Base-by-base conservation (phyloP, 2,113 vertebrate genomes). In the Ictalurus furcatus region DNA sequence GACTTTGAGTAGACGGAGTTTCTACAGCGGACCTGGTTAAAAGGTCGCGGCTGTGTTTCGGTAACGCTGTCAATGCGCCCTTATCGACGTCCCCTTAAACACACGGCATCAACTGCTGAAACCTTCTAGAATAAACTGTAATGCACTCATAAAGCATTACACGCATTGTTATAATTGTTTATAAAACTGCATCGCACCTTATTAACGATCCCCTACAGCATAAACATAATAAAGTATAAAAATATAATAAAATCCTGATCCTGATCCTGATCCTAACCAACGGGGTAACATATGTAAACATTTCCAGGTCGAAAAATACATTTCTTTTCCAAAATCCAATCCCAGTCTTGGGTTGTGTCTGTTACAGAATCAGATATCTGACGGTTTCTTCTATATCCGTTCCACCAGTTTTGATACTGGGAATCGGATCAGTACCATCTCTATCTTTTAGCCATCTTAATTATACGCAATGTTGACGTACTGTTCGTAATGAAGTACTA, bases 1-100 rank as follows among this genome's bases (percentile, higher is more conserved):
- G 54, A 73, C 84, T 59, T 58, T 58, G 91, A 40, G 85, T 85
- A 88, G 88, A 81, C 81, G 89, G 28, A 56, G 61, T 88, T 91
- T 85, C 87, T 52, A 91, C 82, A 87, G 87, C 79, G 69, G 91
- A 91, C 94, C 95, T 94, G 94, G 93, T 92, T 91, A 89, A 93
- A 88, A 92, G 91, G 90, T 92, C 94, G 92, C 92, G 88, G 92
- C 87, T 90, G 91, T 40, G 71, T 40, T 40, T 69, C 65, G 28
- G 13, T 40, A 74, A 74, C 17, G 19, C 0, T 19, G 16, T 37
- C 6, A 34, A 37, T 4, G 37, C 19, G 6, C 1, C 23, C 21
- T 44, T 84, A 84, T 84, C 19, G 19, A 61, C 81, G 12, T 82
- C 80, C 54, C 54, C 56, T 82, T 73, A 73, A 30, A 71, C n/a